A percentile compares a stretch with the other conserved stretches of the same genome.
phyloP scores from a whole-genome alignment of 2,888 invertebrate genomes.

The Lepidocyrtinus sp. region DNA sequence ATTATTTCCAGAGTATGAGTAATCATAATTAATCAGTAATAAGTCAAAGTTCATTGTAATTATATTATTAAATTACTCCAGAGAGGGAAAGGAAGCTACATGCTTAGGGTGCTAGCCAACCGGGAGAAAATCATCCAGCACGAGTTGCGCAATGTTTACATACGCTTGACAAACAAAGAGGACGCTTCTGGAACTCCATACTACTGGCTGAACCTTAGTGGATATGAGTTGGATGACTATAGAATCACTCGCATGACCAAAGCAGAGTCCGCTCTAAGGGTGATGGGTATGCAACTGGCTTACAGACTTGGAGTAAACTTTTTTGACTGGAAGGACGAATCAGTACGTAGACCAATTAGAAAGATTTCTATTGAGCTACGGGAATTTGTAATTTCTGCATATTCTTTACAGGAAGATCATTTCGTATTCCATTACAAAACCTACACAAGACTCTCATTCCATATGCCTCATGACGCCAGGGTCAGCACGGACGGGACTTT shows the following conservation, averaged over 20 bases:
- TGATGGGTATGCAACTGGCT: conserved; percentile 54
- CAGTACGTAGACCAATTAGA: conserved; percentile 29
- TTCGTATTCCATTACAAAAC: conserved; percentile 53
- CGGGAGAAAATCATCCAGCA: conserved; percentile 49
- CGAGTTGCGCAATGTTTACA: conserved; percentile 52
- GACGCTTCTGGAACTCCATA: conserved; percentile 50
- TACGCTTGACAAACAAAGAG: conserved; percentile 44
- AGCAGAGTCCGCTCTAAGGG: conserved; percentile 48
- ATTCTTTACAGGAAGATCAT: conserved; percentile 47
- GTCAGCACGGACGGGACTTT: too few relatives aligned
- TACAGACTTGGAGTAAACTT: conserved; percentile 50
- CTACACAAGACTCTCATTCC: conserved; percentile 22
- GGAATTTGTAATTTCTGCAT: neutral
- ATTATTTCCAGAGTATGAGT: conserved; percentile 54
- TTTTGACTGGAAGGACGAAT: conserved; percentile 60
- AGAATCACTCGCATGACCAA: conserved; percentile 57
- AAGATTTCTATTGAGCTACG: neutral
- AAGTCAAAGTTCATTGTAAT: too few relatives aligned
- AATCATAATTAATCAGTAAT: neutral
- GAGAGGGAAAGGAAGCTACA: conserved; percentile 51
- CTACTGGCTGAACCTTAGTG: conserved; percentile 54
- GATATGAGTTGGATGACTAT: conserved; percentile 56
- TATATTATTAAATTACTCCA: conserved; percentile 8
- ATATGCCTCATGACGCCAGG: neutral
- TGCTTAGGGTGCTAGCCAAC: conserved; percentile 51